Conservation (phyloP, 2,113 vertebrate genomes). For the Centropristis striata region DNA sequence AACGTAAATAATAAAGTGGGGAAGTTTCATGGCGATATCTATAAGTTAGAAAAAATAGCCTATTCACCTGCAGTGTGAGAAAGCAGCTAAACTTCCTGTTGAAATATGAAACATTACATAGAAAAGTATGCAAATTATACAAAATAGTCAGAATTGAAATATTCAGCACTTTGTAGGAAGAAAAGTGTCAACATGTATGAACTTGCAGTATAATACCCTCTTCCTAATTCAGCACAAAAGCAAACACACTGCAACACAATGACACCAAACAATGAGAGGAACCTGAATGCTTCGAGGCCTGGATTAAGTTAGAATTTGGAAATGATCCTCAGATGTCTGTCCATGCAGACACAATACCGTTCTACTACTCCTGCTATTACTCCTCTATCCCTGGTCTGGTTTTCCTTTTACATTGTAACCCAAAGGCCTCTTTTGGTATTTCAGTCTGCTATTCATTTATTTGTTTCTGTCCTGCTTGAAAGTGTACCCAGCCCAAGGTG, state of each 20-base stretch:
- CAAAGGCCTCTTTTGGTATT: neutral
- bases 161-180: neutral
- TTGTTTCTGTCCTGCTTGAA: neutral
- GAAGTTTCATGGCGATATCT: too few relatives aligned
- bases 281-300: neutral
- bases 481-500: neutral
- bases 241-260: neutral
- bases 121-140: neutral
- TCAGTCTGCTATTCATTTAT: neutral
- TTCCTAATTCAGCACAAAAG: neutral
- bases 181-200: neutral
- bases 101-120: neutral
- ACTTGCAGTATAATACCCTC: neutral
- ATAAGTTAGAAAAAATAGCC: too few relatives aligned
- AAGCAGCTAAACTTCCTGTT: neutral
- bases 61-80: too few relatives aligned
- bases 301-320: neutral
- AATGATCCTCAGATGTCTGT: conserved; percentile 5
- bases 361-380: neutral
- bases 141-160: too few relatives aligned
- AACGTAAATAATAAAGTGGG: too few relatives aligned
- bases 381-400: too few relatives aligned
- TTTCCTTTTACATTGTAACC: neutral
- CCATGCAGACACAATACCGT: neutral
- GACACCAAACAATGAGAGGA: neutral